A percentile compares a stretch with the other conserved stretches of the same genome.
Evolutionary conservation across 64 coral and sea anemone species (phyloP).

Genomic region (Hydrozoanthus tunicans): DNA sequence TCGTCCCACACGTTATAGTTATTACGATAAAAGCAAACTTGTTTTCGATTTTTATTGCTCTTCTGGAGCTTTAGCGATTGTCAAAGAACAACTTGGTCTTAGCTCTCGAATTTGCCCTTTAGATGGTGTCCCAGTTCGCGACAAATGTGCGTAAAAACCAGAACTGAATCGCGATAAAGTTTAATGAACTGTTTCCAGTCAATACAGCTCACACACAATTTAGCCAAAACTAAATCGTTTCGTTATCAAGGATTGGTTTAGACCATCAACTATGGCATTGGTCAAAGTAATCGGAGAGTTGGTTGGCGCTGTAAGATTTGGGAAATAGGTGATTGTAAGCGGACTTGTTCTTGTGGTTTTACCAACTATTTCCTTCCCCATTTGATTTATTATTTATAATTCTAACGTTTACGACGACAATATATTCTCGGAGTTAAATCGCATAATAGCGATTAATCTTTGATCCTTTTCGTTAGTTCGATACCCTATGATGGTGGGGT

Average conservation of each 20-base stretch:
- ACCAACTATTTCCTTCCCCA: conserved; percentile 53
- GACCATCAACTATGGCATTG: neutral
- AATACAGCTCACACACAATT: conserved; percentile 15
- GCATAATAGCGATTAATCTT: conserved; percentile 81
- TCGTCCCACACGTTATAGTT: conserved; percentile 53
- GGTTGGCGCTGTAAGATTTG: neutral
- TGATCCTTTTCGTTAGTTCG: conserved; percentile 58
- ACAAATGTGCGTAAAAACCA: conserved; percentile 32
- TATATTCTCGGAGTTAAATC: conserved; percentile 22
- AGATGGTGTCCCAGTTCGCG: conserved; percentile 11
- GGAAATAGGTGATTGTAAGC: conserved; percentile 14
- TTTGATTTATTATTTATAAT: conserved; percentile 69
- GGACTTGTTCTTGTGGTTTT: conserved; percentile 29
- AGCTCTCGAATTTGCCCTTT: conserved; percentile 12
- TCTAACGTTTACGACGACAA: conserved; percentile 49
- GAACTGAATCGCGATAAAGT: conserved; percentile 46
- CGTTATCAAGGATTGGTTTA: neutral
- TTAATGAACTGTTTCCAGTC: conserved; percentile 52
- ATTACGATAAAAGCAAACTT: conserved; percentile 56
- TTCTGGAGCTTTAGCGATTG: conserved; percentile 27
- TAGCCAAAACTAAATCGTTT: conserved; percentile 34
- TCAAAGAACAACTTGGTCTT: neutral
- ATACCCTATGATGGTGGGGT: neutral
- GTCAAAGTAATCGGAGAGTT: neutral
- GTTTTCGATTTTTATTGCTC: conserved; percentile 59